Evolutionary conservation across 2,888 invertebrate species (phyloP), one percentile per base, ranked within the genome.

Genomic region (Cantharis lateralis): DNA sequence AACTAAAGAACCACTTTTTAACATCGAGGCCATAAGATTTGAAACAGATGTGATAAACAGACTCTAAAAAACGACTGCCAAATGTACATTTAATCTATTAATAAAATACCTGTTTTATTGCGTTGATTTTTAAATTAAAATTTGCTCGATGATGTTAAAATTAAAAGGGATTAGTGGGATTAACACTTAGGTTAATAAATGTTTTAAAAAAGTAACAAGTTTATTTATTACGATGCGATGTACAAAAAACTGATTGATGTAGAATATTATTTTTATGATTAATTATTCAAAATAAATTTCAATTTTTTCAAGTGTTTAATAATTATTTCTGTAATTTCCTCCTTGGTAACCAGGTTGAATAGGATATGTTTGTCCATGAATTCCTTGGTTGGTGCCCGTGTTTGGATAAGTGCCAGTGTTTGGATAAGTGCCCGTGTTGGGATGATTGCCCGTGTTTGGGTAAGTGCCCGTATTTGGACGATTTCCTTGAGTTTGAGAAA

Each of bases 331-430:
- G n/a, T 66, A 66, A 24, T 66, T 66, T 66, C 64, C 64, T 20
- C 64, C 64, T 66, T 66, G 64, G 15, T 66, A 66, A 13, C 64
- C 64, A 16, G 64, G 64, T 66, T 66, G 64, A 66, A 66, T 66
- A 7, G 64, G 64, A 66, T 66, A 66, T n/a, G 20, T 66, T 20
- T 66, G 64, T 13, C 64, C 64, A 20, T 66, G 64, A n/a, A 66
- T 13, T 24, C 64, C 64, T 66, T 20, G 64, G 24, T 20, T 66
- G n/a, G n/a, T n/a, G n/a, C n/a, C n/a, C n/a, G n/a, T 20, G 64
- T 18, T 5, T 20, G 20, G n/a, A 7, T n/a, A 16, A 64, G 63
- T 3, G 5, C 20, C 16, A 0, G 18, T 64, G 5, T 16, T 20
- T 13, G 18, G 18, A 7, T n/a, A 16, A 64, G 63, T 3, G 5